phyloP scores from a whole-genome alignment of 2,888 invertebrate species.

The Neocrepidodera transversa region DNA sequence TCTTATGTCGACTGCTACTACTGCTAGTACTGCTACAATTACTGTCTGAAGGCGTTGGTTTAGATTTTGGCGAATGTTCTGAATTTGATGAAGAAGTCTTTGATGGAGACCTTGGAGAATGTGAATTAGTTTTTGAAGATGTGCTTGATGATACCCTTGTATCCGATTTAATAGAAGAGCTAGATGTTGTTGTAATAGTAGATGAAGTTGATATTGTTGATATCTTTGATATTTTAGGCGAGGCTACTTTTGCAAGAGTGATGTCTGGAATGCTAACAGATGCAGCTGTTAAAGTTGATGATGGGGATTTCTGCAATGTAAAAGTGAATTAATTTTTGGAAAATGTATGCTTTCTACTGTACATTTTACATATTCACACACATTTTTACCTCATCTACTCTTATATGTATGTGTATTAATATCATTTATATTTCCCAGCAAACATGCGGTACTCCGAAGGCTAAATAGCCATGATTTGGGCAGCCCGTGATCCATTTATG shows the following conservation, averaged over 20 bases:
- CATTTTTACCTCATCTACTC: too few species aligned
- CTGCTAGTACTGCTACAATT: constrained; percentile 32
- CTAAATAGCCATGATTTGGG: too few species aligned
- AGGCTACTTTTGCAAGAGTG: constrained; percentile 34
- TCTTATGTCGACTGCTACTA: constrained; percentile 37
- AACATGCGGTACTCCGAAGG: too few species aligned
- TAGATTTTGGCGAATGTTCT: constrained; percentile 33
- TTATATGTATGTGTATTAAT: too few species aligned
- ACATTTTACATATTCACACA: too few species aligned
- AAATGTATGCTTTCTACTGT: too few species aligned
- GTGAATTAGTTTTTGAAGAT: constrained; percentile 25
- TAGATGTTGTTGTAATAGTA: constrained; percentile 31
- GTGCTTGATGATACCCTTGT: constrained; percentile 35
- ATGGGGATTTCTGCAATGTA: constrained; percentile 41
- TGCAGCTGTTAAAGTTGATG: constrained; percentile 32
- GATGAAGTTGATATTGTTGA: constrained; percentile 29
- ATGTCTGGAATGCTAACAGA: constrained; percentile 38
- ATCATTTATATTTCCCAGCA: too few species aligned
- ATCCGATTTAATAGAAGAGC: constrained; percentile 37
- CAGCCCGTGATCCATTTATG: too few species aligned
- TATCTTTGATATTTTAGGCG: constrained; percentile 40
- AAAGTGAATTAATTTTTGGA: not conserved
- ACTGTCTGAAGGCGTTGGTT: constrained; percentile 28
- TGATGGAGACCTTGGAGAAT: constrained; percentile 32
- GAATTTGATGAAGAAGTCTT: constrained; percentile 24